These are phyloP conservation scores for Sphenodon punctatus DNA, from an alignment of 2,797 vertebrate species.

Conservation along the genomic window DNA sequence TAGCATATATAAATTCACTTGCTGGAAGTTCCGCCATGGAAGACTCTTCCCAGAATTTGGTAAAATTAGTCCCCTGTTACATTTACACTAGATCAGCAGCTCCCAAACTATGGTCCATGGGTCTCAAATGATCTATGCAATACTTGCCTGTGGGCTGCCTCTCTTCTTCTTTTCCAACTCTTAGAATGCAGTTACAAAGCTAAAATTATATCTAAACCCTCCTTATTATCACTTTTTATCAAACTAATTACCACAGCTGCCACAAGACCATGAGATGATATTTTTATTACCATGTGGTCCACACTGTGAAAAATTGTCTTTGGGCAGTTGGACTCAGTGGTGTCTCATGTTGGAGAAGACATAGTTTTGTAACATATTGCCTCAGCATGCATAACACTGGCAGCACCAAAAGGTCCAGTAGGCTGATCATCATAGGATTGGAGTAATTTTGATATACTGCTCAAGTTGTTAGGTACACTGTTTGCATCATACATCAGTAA, in stretches of 20 bases:
- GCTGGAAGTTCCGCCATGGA: rapidly evolving
- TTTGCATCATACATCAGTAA: background rate
- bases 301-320: background rate
- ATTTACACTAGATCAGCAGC: background rate
- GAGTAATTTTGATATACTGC: background rate
- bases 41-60: rapidly evolving
- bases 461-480: background rate
- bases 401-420: background rate
- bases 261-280: background rate
- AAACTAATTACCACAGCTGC: background rate
- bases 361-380: background rate
- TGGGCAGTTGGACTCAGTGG: background rate
- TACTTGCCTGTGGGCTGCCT: background rate
- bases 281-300: background rate
- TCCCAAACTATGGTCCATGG: background rate
- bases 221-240: background rate
- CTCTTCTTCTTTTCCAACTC: background rate
- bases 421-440: background rate
- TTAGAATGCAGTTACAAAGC: background rate
- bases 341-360: background rate
- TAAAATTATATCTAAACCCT: background rate
- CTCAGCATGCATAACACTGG: background rate
- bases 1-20: background rate
- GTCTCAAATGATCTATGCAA: rapidly evolving
- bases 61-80: background rate